Evolutionary conservation across 35 echinoderm and acorn worm species (phyloP), one percentile per base, ranked within the genome.

Genomic region (Eucidaris tribuloides): DNA sequence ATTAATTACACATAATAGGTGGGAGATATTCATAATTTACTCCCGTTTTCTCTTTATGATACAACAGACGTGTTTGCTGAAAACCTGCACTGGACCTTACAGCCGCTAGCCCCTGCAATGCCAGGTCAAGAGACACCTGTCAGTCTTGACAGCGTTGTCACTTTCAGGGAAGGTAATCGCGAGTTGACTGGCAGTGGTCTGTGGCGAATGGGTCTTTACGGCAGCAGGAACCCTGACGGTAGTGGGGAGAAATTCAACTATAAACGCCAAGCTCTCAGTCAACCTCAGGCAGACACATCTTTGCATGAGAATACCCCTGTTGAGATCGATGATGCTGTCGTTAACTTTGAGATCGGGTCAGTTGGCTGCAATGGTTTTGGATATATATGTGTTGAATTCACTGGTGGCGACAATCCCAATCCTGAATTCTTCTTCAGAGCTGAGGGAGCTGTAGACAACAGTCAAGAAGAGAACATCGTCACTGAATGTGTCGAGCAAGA

Each of bases 351-450:
- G 25, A 74, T 90, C 20, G 92, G 92, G 7, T 85, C 87, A 42
- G 52, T 94, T 7, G 92, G 92, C 17, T 94, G 92, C 54, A 82
- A 71, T 38, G 87, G 90, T 3, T 83, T 81, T 48, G 92, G 68
- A n/a, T 94, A 89, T 65, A 48, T 94, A 0, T 94, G 92, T 58
- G 87, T 84, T 40, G 92, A 94, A 56, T 94, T 94, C 87, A 81
- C 87, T 30, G 89, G 89, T 62, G 92, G 92, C 42, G 45, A 84
- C 20, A 58, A 65, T 49, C 87, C 92, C 13, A 58, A 94, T 19
- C 92, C 92, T 31, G 68, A 88, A 24, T 94, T 79, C 56, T 84
- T 62, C 78, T 71, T 94, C 33, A 57, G 81, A 20, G 66, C 82
- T 2, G 35, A 71, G 15, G 64, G 77, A 62, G 49, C 81, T 13